These are phyloP conservation scores for Pristionchus mayeri DNA, from an alignment of 2,888 invertebrate species.

Conservation along the genomic window DNA sequence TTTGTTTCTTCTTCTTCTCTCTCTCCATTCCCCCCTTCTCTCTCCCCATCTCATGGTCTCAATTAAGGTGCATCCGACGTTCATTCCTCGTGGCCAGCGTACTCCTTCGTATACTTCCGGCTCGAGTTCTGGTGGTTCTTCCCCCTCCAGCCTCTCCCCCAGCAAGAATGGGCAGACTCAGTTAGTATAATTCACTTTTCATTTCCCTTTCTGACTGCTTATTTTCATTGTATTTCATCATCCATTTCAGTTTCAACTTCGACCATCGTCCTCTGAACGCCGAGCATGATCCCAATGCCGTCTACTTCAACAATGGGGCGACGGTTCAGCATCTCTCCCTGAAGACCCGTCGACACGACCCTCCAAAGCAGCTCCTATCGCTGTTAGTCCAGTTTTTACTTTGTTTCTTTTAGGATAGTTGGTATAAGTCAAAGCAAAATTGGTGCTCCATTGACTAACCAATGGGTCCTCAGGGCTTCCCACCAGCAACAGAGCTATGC, in stretches of 20 bases:
- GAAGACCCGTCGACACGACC: too few species aligned
- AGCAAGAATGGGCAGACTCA: too few species aligned
- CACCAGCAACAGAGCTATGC: not conserved
- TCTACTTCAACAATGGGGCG: too few species aligned
- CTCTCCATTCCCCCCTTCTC: too few species aligned
- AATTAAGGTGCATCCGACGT: not conserved
- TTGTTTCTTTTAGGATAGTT: too few species aligned
- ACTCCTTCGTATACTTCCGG: not conserved
- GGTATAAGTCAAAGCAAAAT: too few species aligned
- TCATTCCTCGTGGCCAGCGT: conserved; percentile 24
- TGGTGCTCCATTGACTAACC: too few species aligned
- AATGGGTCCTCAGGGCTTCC: too few species aligned
- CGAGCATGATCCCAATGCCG: not conserved
- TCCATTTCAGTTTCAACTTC: conserved; percentile 26
- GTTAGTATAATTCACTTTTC: too few species aligned
- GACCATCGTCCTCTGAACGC: too few species aligned
- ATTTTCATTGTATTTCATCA: not conserved
- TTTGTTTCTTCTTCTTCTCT: not conserved
- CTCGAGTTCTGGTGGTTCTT: conserved; percentile 23
- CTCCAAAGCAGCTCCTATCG: conserved; percentile 36
- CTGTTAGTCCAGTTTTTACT: not conserved
- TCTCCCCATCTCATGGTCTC: not conserved
- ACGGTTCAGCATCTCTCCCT: too few species aligned
- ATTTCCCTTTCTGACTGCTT: not conserved
- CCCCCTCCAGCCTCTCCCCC: conserved; percentile 27